Base-by-base conservation (phyloP, 1,140 invertebrate species). In the Fopius arisanus region DNA sequence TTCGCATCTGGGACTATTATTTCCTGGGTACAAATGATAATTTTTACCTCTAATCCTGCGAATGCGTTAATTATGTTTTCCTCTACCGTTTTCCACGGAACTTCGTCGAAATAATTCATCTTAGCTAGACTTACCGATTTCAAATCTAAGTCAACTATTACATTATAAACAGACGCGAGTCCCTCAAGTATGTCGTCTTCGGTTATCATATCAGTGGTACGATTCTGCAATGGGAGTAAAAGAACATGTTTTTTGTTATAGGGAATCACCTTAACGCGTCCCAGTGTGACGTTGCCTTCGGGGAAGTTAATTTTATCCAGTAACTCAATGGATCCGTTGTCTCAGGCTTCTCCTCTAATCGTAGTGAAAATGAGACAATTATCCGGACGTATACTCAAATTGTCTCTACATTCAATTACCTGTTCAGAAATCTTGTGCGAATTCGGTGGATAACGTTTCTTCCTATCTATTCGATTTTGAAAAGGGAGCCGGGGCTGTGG, bases 41-140 rank as follows among this genome's bases (percentile, higher is more conserved):
- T 66, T 66, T 29, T 67, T 40, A 67, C 16, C 0, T 6, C 0
- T 29, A 41, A 41, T 12, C 66, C 28, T 33, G 7, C 7, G 37
- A 73, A 67, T 0, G 16, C 33, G 3, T 73, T n/a, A 2, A 67
- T 31, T n/a, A 73, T 37, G 3, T 29, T 51, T 23, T 4, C 0
- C 37, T 67, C 33, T 19, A 73, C 51, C 19, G 23, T 54, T 28
- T 16, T 41, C 71, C 71, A 73, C 7, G n/a, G 10, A 4, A 67
- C 26, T 51, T 73, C 43, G 28, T 73, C 71, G 33, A 73, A 29
- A 12, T 48, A 54, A 33, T 48, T 28, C 2, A 63, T 73, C 31
- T 48, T 73, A 43, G 71, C 71, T 10, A 73, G 14, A 19, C 63
- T 73, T 9, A 73, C 16, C 12, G 62, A 67, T 48, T 54, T n/a